Conservation (phyloP, 2,888 invertebrate species). For the Ferrisia virgata region DNA sequence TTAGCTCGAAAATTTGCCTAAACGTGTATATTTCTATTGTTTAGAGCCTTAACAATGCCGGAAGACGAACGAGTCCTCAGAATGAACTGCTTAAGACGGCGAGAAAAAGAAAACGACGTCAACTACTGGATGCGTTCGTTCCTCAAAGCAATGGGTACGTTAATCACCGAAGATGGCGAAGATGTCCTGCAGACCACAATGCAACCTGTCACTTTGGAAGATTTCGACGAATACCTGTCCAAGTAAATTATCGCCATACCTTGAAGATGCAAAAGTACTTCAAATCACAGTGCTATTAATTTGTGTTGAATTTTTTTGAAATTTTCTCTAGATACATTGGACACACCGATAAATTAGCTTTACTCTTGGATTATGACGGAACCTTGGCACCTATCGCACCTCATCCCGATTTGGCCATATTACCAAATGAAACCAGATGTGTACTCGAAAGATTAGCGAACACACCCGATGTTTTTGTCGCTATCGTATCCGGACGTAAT, state of each 20-base stretch:
- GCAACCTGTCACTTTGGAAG: constrained; percentile 86
- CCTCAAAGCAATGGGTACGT: constrained; percentile 80
- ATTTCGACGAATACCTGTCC: constrained; percentile 83
- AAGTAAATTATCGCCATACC: constrained; percentile 60
- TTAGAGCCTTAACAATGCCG: constrained; percentile 81
- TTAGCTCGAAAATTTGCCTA: not conserved
- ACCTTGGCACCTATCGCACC: constrained; percentile 85
- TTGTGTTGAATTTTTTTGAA: too few species aligned
- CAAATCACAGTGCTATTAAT: not conserved
- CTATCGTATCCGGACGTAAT: constrained; percentile 80
- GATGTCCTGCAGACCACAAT: constrained; percentile 79
- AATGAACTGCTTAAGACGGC: constrained; percentile 77
- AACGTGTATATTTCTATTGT: constrained; percentile 35
- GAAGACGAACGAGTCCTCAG: constrained; percentile 81
- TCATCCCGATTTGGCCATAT: constrained; percentile 82
- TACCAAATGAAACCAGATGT: constrained; percentile 80
- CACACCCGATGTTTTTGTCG: constrained; percentile 81
- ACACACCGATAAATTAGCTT: constrained; percentile 77
- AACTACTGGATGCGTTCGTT: constrained; percentile 87
- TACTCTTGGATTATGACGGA: constrained; percentile 83
- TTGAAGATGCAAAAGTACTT: not conserved
- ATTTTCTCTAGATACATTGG: constrained; percentile 70
- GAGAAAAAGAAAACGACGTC: constrained; percentile 80
- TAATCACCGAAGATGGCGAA: constrained; percentile 69
- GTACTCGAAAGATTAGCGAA: constrained; percentile 78